Conservation (phyloP, 2,888 invertebrate genomes). For the Amaurobius ferox region DNA sequence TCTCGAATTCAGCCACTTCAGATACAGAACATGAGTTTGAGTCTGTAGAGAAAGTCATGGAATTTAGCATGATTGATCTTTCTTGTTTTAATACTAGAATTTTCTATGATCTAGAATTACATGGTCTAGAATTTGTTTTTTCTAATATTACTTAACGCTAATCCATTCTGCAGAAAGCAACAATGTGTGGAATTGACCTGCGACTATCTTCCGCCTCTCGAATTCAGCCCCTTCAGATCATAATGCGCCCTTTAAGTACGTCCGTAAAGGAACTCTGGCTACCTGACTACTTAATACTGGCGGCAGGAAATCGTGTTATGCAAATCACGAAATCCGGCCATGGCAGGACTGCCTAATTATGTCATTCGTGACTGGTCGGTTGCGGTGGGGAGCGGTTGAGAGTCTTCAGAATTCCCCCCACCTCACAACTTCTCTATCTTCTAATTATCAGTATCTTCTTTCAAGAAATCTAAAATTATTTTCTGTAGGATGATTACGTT, state of each 20-base stretch:
- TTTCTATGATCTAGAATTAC: too few relatives aligned
- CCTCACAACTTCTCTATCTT: not conserved
- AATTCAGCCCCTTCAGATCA: slow-evolving; percentile 19
- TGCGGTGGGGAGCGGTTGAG: slow-evolving; percentile 7
- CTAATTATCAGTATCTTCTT: slow-evolving; percentile 33
- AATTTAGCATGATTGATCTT: too few relatives aligned
- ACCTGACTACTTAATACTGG: slow-evolving; percentile 68
- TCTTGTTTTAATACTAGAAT: too few relatives aligned
- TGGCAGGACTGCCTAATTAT: slow-evolving; percentile 62
- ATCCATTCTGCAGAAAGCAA: too few relatives aligned
- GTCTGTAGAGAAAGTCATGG: too few relatives aligned
- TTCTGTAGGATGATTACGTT: slow-evolving; percentile 60
- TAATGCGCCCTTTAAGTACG: slow-evolving; percentile 59
- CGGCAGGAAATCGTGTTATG: slow-evolving; percentile 66
- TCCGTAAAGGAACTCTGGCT: slow-evolving; percentile 35
- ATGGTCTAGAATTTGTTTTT: too few relatives aligned
- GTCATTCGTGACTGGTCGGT: slow-evolving; percentile 64
- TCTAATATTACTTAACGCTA: too few relatives aligned
- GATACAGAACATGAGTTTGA: too few relatives aligned
- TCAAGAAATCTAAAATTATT: slow-evolving; percentile 16
- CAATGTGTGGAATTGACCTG: slow-evolving; percentile 6
- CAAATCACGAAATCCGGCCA: slow-evolving; percentile 57
- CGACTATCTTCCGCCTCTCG: not conserved
- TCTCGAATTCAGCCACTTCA: not conserved
- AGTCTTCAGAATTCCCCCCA: not conserved